phyloP scores from a whole-genome alignment of 2,888 invertebrate species.

The Halocaridina rubra region DNA sequence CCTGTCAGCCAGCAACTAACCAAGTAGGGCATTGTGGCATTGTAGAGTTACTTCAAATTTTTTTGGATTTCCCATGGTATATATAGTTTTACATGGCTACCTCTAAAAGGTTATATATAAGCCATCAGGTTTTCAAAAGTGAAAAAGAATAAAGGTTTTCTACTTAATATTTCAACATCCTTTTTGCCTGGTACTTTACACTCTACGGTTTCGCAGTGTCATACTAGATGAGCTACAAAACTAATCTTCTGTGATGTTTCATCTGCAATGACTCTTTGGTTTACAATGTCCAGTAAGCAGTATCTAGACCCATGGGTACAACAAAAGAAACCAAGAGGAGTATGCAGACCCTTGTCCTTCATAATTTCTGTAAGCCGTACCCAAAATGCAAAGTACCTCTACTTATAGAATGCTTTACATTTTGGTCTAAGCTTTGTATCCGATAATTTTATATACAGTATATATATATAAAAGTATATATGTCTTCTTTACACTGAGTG shows the following conservation, averaged over 20 bases:
- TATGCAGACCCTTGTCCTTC: too few relatives aligned
- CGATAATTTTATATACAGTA: too few relatives aligned
- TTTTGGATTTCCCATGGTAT: not conserved
- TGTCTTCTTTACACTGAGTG: too few relatives aligned
- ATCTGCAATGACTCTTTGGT: slow-evolving; percentile 41
- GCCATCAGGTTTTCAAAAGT: too few relatives aligned
- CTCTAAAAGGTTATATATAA: too few relatives aligned
- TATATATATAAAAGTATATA: too few relatives aligned
- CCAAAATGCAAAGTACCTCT: too few relatives aligned
- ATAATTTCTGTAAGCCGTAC: too few relatives aligned
- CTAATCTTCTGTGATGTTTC: slow-evolving; percentile 52
- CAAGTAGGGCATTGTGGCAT: slow-evolving; percentile 44
- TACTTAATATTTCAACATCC: not conserved
- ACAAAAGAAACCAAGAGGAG: too few relatives aligned
- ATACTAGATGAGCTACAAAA: slow-evolving; percentile 51
- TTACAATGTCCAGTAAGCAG: slow-evolving; percentile 18
- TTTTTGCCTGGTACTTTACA: slow-evolving; percentile 12
- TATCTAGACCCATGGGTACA: too few relatives aligned
- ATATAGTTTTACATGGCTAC: not conserved
- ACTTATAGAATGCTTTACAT: too few relatives aligned
- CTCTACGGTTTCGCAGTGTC: slow-evolving; percentile 47
- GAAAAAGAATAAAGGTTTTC: not conserved
- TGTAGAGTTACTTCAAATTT: slow-evolving; percentile 32
- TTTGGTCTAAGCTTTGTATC: not conserved
- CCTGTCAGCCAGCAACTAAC: slow-evolving; percentile 59